These are phyloP conservation scores for Ferrisia virgata DNA, from an alignment of 2,888 invertebrate species.

Conservation along the genomic window DNA sequence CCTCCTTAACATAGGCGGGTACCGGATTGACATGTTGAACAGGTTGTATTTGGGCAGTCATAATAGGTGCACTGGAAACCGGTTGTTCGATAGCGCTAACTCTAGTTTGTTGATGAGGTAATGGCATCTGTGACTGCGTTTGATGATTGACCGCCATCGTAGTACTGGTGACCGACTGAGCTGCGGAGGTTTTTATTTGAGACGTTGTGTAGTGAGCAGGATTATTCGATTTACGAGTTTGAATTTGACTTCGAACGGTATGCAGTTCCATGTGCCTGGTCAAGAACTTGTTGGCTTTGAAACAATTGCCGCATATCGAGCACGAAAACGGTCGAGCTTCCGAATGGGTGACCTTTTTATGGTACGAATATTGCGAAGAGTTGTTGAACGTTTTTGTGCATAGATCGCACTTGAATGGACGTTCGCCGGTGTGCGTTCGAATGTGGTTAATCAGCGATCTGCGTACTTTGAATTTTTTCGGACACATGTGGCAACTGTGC, in stretches of 20 bases:
- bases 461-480: conserved; percentile 56
- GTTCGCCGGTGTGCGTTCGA: conserved; percentile 47
- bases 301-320: conserved; percentile 53
- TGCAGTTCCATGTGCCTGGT: conserved; percentile 46
- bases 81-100: background rate
- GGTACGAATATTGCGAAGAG: conserved; percentile 46
- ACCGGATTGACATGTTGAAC: background rate
- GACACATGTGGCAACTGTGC: conserved; percentile 57
- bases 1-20: background rate
- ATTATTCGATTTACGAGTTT: conserved; percentile 19
- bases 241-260: background rate
- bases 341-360: conserved; percentile 47
- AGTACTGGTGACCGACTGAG: background rate
- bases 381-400: conserved; percentile 47
- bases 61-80: background rate
- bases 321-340: conserved; percentile 53
- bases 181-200: background rate
- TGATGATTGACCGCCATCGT: background rate
- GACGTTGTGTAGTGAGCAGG: background rate
- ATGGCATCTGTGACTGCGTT: background rate
- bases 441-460: conserved; percentile 47
- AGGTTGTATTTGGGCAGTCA: background rate
- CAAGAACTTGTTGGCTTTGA: conserved; percentile 47
- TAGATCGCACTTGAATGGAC: conserved; percentile 46
- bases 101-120: background rate